Conservation (phyloP, 2,797 vertebrate species). For the Labeo calbasu region DNA sequence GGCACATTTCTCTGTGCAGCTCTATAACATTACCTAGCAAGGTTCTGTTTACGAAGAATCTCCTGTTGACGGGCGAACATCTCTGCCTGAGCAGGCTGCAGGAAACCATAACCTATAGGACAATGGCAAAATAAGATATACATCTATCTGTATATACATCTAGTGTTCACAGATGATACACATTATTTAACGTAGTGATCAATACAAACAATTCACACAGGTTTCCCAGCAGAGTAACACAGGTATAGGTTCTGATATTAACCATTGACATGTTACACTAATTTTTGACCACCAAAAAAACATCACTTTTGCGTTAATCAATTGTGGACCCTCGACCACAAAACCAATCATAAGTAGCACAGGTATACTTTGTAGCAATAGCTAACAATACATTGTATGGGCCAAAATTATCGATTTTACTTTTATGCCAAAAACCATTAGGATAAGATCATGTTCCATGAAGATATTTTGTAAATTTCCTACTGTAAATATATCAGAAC, state of each 20-base stretch:
- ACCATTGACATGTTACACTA: background rate
- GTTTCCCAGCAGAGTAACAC: background rate
- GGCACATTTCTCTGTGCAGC: background rate
- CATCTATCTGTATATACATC: background rate
- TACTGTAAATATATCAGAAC: too few relatives aligned
- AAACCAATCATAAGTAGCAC: too few relatives aligned
- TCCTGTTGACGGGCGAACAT: slow-evolving; percentile 95
- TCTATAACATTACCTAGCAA: slow-evolving; percentile 84
- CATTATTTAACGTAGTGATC: background rate
- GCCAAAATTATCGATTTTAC: too few relatives aligned
- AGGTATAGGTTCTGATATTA: background rate
- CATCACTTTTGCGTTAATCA: background rate
- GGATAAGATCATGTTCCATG: too few relatives aligned
- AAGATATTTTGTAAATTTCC: too few relatives aligned
- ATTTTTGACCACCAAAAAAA: background rate
- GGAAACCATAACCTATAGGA: slow-evolving; percentile 89
- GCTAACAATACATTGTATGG: too few relatives aligned
- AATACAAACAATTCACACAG: background rate
- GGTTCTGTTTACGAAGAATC: slow-evolving; percentile 93
- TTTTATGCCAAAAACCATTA: too few relatives aligned
- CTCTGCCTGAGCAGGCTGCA: slow-evolving; percentile 92
- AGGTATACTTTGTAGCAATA: too few relatives aligned
- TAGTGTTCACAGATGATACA: background rate
- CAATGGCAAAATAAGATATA: slow-evolving; percentile 19
- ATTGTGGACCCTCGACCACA: too few relatives aligned